A percentile compares a stretch with the other conserved stretches of the same genome.
Conservation (phyloP, 2,113 vertebrate genomes). For the Rattus rattus region DNA sequence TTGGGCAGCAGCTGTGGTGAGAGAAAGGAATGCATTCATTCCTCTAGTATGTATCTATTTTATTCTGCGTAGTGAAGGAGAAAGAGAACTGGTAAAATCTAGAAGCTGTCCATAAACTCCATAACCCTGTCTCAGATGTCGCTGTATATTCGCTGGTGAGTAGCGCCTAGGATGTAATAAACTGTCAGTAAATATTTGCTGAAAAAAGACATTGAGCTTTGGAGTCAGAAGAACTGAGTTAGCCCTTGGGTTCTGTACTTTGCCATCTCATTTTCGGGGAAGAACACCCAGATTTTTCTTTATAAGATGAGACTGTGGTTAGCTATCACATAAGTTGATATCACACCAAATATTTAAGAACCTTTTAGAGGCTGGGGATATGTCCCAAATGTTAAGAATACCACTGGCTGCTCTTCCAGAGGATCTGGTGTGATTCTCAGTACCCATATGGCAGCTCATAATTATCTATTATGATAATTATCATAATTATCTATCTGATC, state of each 20-base stretch:
- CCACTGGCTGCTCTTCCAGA: not conserved
- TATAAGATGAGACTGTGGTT: constrained; percentile 48
- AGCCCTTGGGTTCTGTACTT: not conserved
- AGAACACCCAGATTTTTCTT: constrained; percentile 53
- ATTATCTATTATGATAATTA: not conserved
- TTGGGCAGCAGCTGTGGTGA: constrained; percentile 43
- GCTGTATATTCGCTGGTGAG: not conserved
- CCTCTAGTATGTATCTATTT: not conserved
- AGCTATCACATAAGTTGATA: not conserved
- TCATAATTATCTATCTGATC: no score
- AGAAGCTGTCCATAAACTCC: not conserved
- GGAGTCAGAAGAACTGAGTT: constrained; percentile 23
- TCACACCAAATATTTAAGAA: not conserved
- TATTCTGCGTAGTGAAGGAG: not conserved
- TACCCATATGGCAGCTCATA: not conserved
- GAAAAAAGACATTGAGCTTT: constrained; percentile 59
- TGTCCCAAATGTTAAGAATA: not conserved
- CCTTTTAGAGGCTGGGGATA: not conserved
- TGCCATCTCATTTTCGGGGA: not conserved
- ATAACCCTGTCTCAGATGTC: not conserved
- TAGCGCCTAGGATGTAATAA: not conserved
- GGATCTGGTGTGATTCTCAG: not conserved
- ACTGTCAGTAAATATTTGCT: constrained; percentile 43
- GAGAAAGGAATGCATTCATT: not conserved
- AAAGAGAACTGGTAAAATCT: constrained; percentile 33